Evolutionary conservation across 1,140 invertebrate species (phyloP).

Genomic region (Halictus rubicundus): DNA sequence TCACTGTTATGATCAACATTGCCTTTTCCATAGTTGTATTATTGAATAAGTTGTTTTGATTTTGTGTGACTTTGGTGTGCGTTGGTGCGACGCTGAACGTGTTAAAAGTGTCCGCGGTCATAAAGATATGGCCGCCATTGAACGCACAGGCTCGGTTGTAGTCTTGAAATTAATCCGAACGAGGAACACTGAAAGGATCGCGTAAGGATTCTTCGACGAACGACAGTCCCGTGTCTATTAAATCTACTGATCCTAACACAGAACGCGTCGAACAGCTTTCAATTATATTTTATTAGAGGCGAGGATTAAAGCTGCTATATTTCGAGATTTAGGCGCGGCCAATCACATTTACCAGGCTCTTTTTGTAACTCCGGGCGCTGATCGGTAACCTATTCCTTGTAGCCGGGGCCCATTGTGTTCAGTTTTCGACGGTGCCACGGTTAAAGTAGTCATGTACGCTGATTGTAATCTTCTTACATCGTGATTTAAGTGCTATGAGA

Average conservation of each 20-base stretch:
- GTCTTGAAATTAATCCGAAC: neutral
- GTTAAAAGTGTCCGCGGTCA: too few species aligned
- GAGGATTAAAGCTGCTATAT: constrained; percentile 11
- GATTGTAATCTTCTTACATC: constrained; percentile 68
- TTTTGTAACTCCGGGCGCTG: constrained; percentile 21
- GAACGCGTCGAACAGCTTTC: neutral
- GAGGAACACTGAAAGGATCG: neutral
- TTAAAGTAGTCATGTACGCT: constrained; percentile 51
- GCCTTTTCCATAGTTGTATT: too few species aligned
- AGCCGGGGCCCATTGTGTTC: constrained; percentile 47
- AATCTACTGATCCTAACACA: neutral
- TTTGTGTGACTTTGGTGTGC: too few species aligned
- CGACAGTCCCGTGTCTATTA: neutral
- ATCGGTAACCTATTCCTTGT: constrained; percentile 57
- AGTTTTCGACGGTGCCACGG: constrained; percentile 40
- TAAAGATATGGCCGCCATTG: neutral
- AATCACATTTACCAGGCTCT: constrained; percentile 37
- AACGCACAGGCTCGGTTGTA: neutral
- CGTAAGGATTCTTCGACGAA: neutral
- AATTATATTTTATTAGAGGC: constrained; percentile 31
- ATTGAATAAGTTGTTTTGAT: too few species aligned
- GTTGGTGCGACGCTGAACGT: too few species aligned
- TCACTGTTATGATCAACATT: too few species aligned
- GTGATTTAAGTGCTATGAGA: constrained; percentile 57
- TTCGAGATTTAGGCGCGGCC: constrained; percentile 52